Base-by-base conservation (phyloP, 2,113 vertebrate genomes). In the Clupea harengus region DNA sequence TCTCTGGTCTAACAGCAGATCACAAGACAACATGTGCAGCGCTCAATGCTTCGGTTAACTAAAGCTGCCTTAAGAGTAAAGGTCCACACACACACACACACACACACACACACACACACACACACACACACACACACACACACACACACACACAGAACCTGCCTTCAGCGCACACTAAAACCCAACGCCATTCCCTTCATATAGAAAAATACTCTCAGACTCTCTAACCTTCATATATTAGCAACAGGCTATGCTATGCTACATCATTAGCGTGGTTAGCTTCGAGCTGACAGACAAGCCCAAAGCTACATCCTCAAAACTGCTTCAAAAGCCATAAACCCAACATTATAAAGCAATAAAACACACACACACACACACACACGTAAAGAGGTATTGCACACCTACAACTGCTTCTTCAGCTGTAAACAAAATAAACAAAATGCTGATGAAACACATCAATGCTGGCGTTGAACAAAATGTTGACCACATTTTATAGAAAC, bases 151-250 rank as follows among this genome's bases (percentile, higher is more conserved):
- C 64, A 39, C 28, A 78, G 84, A n/a, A n/a, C n/a, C n/a, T 39
- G 39, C 39, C 88, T 90, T 72, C 86, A 86, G 80, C 67, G 83
- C 83, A 81, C 45, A 39, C 39, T 39, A 20, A 64, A 22, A 64
- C 60, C 60, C 20, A 22, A 64, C 20, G 22, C 60, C 60, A 78
- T 78, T 78, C 72, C 72, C 90, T 92, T 93, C 86, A 87, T 86
- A 81, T 80, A 91, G 64, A 84, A 87, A 85, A 90, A 60, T 86
- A 80, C 32, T 8, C 13, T 15, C 50, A 52, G 50, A 8, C 50
- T 52, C 11, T 15, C 11, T 52, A 9, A 52, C 50, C 15, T 15
- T 6, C 47, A 49, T 8, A 8, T 49, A 49, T 49, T 49, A 49
- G 47, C 47, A 8, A 8, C 10, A 49, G 6, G 47, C 47, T 49